Percentiles rank a stretch among this genome's conserved stretches.
Conservation (phyloP, 1,140 invertebrate genomes). For the Pseudomyrmex sp. region DNA sequence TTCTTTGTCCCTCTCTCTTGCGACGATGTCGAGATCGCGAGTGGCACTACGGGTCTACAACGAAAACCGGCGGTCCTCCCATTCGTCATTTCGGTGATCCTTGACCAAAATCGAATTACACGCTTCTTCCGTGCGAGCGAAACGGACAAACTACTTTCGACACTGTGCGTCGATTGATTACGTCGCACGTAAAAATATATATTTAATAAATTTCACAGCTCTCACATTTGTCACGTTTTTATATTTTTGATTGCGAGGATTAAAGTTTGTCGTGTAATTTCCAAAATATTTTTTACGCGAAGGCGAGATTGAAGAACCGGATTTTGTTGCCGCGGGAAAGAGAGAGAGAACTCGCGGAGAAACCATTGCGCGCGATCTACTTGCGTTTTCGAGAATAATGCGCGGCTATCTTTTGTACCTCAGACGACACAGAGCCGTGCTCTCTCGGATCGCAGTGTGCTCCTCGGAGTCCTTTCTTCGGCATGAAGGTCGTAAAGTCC, state of each 20-base stretch:
- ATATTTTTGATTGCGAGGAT: neutral
- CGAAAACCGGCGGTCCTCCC: conserved; percentile 50
- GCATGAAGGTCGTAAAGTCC: conserved; percentile 65
- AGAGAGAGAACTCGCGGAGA: no score
- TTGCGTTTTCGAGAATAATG: conserved; percentile 27
- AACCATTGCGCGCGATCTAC: neutral
- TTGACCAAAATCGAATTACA: conserved; percentile 56
- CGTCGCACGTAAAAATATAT: neutral
- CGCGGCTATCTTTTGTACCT: conserved; percentile 25
- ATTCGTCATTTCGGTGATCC: conserved; percentile 41
- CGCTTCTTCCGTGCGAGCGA: conserved; percentile 27
- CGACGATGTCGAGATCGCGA: conserved; percentile 64
- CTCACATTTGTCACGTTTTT: neutral
- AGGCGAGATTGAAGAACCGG: neutral
- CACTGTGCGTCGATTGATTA: neutral
- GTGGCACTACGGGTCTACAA: conserved; percentile 47
- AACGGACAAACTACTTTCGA: neutral
- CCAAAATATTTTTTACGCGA: conserved; percentile 13
- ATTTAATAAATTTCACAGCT: no score
- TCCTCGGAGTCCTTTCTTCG: conserved; percentile 63
- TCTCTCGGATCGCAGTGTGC: conserved; percentile 48
- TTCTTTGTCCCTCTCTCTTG: conserved; percentile 62
- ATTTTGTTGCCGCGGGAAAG: neutral
- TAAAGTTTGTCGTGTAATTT: neutral
- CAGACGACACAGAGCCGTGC: conserved; percentile 34